Evolutionary conservation across 1,140 invertebrate species (phyloP), one percentile per base, ranked within the genome.

Genomic region (Zaprionus gabonicus): DNA sequence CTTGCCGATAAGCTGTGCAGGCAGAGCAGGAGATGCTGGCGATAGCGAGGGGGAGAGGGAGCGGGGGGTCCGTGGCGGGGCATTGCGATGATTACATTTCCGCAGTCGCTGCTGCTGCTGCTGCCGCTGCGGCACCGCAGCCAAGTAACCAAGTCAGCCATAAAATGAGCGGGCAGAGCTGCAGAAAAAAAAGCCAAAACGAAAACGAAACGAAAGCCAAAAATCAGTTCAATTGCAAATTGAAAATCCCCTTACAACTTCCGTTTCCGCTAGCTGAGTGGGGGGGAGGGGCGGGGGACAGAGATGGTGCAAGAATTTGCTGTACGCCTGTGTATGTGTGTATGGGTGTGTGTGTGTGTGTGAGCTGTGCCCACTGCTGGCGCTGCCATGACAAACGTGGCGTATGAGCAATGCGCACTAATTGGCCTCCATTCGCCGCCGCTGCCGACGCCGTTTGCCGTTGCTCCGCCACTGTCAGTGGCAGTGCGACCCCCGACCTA

Each of bases 151-250:
- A 88, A 88, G 67, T 83, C 85, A 88, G 85, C 85, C 85, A 90
- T 88, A 88, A 90, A 90, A 88, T 90, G 81, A 88, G 85, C 85
- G 76, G 41, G 41, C 41, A 46, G 41, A 46, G 41, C 78, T 78
- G 72, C 78, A 80, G 72, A 62, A 65, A 53, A 65, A 65, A 57
- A 27, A 23, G 46, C 17, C 3, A 46, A 56, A 64, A 31, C 58
- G 53, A 56, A 25, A 58, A 13, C 25, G 20, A 77, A 41, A 28
- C 51, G 49, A 62, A 90, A 91, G 81, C 85, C 85, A 90, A 90
- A 90, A 90, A 90, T 90, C 85, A 90, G 85, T 88, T 88, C 85
- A 85, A 90, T 90, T 90, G 85, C 85, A 90, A 90, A 90, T 90
- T 90, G 85, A 90, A 90, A 90, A 90, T 90, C 85, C 85, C 86